Evolutionary conservation across 2,888 invertebrate species (phyloP), one percentile per base, ranked within the genome.

Genomic region (Yponomeuta evonymella): DNA sequence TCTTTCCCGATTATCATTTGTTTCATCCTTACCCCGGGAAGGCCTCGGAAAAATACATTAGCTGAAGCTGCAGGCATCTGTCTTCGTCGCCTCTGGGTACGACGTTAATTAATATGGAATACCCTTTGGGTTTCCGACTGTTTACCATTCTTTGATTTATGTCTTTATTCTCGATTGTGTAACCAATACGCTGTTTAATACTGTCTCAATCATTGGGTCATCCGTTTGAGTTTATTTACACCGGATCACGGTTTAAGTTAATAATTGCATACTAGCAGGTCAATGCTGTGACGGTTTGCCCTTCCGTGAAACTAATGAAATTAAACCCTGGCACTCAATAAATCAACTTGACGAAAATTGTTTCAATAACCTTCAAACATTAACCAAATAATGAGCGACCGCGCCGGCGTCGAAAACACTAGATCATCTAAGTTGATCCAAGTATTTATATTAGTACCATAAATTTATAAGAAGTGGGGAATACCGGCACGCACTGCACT

Each of bases 1-100:
- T 90, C 89, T 86, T 88, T 84, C 84, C 86, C 90, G 90, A 91
- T 91, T 91, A 91, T 89, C 90, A 92, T 92, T 91, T 89, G 89
- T 91, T 90, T 90, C 81, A 86, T 84, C 88, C 79, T 67, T 73
- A 73, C 73, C 75, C 79, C 79, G 79, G 80, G 81, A 83, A 70
- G 81, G 85, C 82, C 82, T 80, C 79, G 85, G 89, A 90, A 90
- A 92, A 91, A 90, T 91, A 91, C 86, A 90, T 92, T 89, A 89
- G 80, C 51, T 58, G 81, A 79, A 78, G 83, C 79, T 81, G 82
- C 85, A 80, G 82, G 81, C 88, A 90, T 92, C 90, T 86, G 87
- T 92, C 90, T 90, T 90, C 89, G 91, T 91, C 90, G 89, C 83
- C 83, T 85, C 84, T 81, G 80, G 79, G 79, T 78, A 81, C 82